phyloP scores from a whole-genome alignment of 1,140 invertebrate species.

The Thalassaphorura encarpata region DNA sequence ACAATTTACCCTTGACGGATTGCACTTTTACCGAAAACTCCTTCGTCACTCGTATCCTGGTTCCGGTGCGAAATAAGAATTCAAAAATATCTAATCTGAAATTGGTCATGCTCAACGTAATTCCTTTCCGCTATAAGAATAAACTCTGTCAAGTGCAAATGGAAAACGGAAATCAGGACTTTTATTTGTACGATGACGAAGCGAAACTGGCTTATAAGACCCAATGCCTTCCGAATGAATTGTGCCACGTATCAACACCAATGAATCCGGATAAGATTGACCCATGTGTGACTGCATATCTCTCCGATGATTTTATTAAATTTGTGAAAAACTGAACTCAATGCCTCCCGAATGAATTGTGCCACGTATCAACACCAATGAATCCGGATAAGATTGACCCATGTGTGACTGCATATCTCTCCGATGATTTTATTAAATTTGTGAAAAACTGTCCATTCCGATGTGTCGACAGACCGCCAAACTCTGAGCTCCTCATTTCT shows the following conservation, averaged over 20 bases:
- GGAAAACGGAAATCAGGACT: neutral
- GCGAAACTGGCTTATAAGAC: conserved; percentile 8
- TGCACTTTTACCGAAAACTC: conserved; percentile 22
- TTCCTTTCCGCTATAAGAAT: conserved; percentile 14
- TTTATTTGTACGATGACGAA: conserved; percentile 17
- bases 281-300: conserved; percentile 13
- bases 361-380: conserved; percentile 8
- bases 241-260: conserved; percentile 13
- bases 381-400: conserved; percentile 1
- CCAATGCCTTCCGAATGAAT: conserved; percentile 13
- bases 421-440: too few relatives aligned
- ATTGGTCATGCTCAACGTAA: conserved; percentile 6
- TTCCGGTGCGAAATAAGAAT: conserved; percentile 15
- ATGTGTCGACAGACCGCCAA: neutral
- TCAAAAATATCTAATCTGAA: neutral
- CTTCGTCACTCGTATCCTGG: conserved; percentile 20
- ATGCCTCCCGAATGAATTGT: conserved; percentile 19
- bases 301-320: too few relatives aligned
- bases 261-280: conserved; percentile 1
- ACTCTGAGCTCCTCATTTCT: too few relatives aligned
- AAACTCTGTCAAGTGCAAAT: conserved; percentile 5
- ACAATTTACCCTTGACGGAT: conserved; percentile 23
- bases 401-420: conserved; percentile 11
- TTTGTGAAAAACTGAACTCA: neutral
- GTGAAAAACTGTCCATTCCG: conserved; percentile 16